phyloP scores from a whole-genome alignment of 92 coral and sea anemone species.

The Chrysogorgia sp. region DNA sequence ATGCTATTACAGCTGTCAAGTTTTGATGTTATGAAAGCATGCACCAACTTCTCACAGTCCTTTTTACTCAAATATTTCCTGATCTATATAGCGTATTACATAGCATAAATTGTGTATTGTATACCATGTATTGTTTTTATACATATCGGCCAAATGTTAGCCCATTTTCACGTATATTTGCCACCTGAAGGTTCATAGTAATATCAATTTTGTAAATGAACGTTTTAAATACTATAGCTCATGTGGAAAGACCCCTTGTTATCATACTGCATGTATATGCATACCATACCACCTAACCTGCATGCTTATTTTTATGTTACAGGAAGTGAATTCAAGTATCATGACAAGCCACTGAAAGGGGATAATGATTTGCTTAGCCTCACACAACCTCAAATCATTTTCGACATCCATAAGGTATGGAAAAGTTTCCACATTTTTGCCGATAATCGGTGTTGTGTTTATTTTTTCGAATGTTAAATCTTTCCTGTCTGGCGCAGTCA shows the following conservation, averaged over 20 bases:
- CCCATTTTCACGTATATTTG: too few relatives aligned
- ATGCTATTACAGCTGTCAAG: too few relatives aligned
- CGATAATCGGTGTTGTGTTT: neutral
- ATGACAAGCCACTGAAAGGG: constrained; percentile 76
- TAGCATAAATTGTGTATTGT: too few relatives aligned
- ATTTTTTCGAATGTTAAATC: neutral
- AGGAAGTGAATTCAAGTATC: constrained; percentile 88
- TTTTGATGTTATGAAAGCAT: too few relatives aligned
- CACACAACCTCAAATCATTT: constrained; percentile 77
- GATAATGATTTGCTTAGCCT: constrained; percentile 85
- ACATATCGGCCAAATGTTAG: too few relatives aligned
- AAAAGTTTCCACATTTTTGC: neutral
- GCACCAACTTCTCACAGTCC: too few relatives aligned
- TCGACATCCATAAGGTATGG: constrained; percentile 84
- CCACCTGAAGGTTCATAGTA: neutral
- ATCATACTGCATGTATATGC: neutral
- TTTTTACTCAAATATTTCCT: too few relatives aligned
- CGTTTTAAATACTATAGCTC: too few relatives aligned
- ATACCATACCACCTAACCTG: neutral
- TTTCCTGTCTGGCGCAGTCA: neutral
- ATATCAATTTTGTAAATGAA: neutral
- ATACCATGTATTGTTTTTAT: too few relatives aligned
- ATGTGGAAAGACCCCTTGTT: neutral
- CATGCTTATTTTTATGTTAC: neutral
- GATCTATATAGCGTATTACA: too few relatives aligned